Conservation (phyloP, 2,113 vertebrate genomes). For the Oxyura jamaicensis region DNA sequence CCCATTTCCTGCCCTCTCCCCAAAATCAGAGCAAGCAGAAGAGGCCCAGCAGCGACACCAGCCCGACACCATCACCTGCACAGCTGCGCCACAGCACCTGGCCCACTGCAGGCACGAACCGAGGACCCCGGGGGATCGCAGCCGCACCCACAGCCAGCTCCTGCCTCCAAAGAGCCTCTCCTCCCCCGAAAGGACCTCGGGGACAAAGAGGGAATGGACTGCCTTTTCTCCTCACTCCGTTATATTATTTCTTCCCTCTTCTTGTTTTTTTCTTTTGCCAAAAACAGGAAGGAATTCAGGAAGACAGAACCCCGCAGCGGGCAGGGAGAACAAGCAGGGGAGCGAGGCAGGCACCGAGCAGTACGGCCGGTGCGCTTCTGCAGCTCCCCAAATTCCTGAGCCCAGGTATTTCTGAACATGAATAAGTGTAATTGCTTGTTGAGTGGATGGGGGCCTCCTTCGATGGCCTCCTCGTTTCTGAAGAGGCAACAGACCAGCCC, state of each 20-base stretch:
- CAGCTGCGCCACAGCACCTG: neutral
- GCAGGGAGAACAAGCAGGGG: neutral
- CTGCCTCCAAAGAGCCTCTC: neutral
- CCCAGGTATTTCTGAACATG: neutral
- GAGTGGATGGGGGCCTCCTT: neutral
- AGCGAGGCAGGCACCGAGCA: neutral
- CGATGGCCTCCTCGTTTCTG: neutral
- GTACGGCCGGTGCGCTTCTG: neutral
- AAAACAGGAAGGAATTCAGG: neutral
- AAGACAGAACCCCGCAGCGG: neutral
- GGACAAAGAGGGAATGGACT: fast-evolving
- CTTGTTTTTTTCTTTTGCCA: neutral
- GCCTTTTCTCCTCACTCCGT: neutral
- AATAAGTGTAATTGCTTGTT: neutral
- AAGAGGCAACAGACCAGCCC: neutral
- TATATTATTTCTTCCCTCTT: neutral
- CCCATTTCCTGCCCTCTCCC: neutral
- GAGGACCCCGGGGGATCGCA: neutral
- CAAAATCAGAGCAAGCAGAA: neutral
- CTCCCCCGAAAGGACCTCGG: neutral
- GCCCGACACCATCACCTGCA: neutral
- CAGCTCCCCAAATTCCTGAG: neutral
- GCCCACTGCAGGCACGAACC: neutral
- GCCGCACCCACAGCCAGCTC: neutral
- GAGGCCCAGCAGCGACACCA: too few species aligned